Evolutionary conservation across 1,140 invertebrate genomes (phyloP).

Genomic region (Ditylenchus dipsaci): DNA sequence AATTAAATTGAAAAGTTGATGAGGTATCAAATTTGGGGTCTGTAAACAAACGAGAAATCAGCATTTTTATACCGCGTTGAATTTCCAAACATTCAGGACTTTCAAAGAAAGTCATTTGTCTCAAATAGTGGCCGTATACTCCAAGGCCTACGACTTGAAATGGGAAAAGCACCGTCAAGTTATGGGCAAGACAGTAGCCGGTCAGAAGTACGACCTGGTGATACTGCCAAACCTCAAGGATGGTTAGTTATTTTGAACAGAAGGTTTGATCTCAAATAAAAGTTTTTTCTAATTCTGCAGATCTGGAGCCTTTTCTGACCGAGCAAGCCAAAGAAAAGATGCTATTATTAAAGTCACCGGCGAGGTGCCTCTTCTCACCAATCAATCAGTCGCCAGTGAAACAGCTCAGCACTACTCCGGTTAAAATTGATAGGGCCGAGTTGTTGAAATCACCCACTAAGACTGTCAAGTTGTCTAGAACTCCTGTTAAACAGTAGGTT

Average conservation of each 20-base stretch:
- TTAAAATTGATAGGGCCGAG: no score
- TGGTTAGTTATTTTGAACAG: neutral
- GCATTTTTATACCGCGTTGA: no score
- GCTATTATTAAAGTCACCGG: neutral
- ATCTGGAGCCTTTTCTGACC: neutral
- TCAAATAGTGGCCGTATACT: conserved; percentile 2
- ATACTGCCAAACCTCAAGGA: neutral
- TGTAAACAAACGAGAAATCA: no score
- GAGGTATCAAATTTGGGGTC: no score
- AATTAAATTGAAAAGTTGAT: no score
- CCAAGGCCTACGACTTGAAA: neutral
- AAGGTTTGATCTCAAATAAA: neutral
- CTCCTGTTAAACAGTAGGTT: no score
- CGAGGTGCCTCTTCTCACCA: neutral
- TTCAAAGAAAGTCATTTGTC: neutral
- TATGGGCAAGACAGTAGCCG: neutral
- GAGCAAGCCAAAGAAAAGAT: neutral
- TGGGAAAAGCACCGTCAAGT: conserved; percentile 9
- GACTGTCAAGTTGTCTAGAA: neutral
- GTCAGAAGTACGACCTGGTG: neutral
- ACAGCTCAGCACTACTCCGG: no score
- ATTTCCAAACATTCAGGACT: neutral
- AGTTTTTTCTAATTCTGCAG: neutral
- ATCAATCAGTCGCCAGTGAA: no score
- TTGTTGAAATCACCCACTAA: neutral